Percentiles rank a stretch among this genome's conserved stretches.
These are phyloP conservation scores for Ariolimax columbianus DNA, from an alignment of 2,888 invertebrate genomes.

Conservation along the genomic window DNA sequence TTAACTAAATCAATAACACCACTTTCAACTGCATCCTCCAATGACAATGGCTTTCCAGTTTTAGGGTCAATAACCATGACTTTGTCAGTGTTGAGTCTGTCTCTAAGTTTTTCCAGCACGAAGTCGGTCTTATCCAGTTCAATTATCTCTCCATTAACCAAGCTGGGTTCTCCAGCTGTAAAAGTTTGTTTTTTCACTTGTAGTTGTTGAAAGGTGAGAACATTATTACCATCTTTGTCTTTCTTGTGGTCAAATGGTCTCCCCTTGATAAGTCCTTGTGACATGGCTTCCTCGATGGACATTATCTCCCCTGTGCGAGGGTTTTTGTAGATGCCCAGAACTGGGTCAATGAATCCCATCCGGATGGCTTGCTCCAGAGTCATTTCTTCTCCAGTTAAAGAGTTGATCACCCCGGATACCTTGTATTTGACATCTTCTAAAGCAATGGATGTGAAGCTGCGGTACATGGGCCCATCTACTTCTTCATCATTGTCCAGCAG, in stretches of 20 bases:
- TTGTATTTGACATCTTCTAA: slow-evolving; percentile 67
- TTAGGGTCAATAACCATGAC: slow-evolving; percentile 56
- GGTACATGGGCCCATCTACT: slow-evolving; percentile 58
- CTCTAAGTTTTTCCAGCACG: slow-evolving; percentile 65
- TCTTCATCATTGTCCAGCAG: slow-evolving; percentile 57
- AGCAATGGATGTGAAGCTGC: slow-evolving; percentile 65
- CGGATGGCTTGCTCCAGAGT: slow-evolving; percentile 68
- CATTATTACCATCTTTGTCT: slow-evolving; percentile 60
- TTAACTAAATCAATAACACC: slow-evolving; percentile 70
- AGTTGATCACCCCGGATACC: slow-evolving; percentile 66
- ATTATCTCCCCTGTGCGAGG: slow-evolving; percentile 72
- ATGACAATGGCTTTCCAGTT: slow-evolving; percentile 66
- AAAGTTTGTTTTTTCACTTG: slow-evolving; percentile 70
- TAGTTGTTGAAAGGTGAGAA: slow-evolving; percentile 70
- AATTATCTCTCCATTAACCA: slow-evolving; percentile 56
- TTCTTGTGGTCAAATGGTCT: slow-evolving; percentile 60
- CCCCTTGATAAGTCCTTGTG: slow-evolving; percentile 68
- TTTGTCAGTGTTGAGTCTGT: slow-evolving; percentile 62
- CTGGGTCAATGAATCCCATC: slow-evolving; percentile 70
- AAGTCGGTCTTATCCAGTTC: slow-evolving; percentile 58
- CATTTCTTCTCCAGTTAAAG: slow-evolving; percentile 68
- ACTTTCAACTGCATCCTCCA: slow-evolving; percentile 72
- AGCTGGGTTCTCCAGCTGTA: slow-evolving; percentile 61
- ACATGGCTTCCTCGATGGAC: slow-evolving; percentile 69
- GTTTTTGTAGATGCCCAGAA: slow-evolving; percentile 70